Evolutionary conservation across 2,888 invertebrate species (phyloP), one percentile per base, ranked within the genome.

Genomic region (Apotomis turbidana): DNA sequence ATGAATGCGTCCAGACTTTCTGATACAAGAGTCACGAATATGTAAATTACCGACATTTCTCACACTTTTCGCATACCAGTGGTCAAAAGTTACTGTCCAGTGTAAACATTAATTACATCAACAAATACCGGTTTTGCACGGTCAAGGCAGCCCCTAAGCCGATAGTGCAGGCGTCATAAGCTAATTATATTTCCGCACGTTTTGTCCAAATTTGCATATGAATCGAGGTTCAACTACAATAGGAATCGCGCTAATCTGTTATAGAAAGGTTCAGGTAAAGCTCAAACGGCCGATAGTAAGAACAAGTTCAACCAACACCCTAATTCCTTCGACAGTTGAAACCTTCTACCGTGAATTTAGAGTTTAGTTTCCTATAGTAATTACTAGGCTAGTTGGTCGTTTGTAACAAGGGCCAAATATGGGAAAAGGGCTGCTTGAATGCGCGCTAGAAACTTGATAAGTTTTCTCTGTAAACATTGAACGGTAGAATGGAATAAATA

Each of bases 121-220:
- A 89, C 87, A 86, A 80, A 83, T 80, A 80, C 91, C 90, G 88
- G 91, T 90, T 78, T 70, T 76, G 81, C 82, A 82, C 76, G 86
- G 87, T 87, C 88, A 87, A 89, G 85, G 85, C 85, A 81, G 86
- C 87, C 89, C 89, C 86, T 79, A 78, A 79, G 80, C 78, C 76
- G 74, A 79, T 80, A 77, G 79, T 63, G 78, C 78, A 79, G 78
- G 83, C 81, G 84, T 83, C 82, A 83, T 88, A 88, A 90, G 90
- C 92, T 93, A 93, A 93, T 93, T 93, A 93, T 93, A 88, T 90
- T 90, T 91, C 90, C 88, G 89, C 93, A 92, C 93, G 91, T 91
- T 90, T 90, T 89, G 93, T 89, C 85, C 82, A 76, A 75, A 90
- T 93, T 92, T 91, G 91, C 91, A 93, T 92, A 87, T 84, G 91